Evolutionary conservation across 1,140 invertebrate species (phyloP).

Genomic region (Yoshiicerus persimilis): DNA sequence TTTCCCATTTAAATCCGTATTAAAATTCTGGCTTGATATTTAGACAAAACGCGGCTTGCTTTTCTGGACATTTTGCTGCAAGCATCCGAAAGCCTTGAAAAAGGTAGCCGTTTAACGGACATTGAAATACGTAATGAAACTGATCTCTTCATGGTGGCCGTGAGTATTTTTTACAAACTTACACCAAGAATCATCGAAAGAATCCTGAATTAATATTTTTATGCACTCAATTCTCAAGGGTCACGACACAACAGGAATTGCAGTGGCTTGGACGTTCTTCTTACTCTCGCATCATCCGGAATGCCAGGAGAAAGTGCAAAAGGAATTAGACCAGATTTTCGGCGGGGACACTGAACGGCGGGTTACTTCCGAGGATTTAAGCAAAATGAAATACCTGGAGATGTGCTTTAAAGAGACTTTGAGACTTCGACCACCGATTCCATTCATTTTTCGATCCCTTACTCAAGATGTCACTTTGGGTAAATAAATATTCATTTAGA

Average conservation of each 20-base stretch:
- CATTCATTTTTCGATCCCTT: slow-evolving; percentile 59
- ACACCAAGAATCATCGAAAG: too few species aligned
- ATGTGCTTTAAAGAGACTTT: slow-evolving; percentile 66
- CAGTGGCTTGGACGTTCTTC: slow-evolving; percentile 62
- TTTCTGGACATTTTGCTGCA: slow-evolving; percentile 75
- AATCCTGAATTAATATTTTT: background rate
- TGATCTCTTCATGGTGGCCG: slow-evolving; percentile 68
- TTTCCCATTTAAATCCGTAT: too few species aligned
- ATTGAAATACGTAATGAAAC: slow-evolving; percentile 77
- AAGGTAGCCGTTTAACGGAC: slow-evolving; percentile 59
- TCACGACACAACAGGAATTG: slow-evolving; percentile 74
- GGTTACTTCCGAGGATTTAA: slow-evolving; percentile 56
- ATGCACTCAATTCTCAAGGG: slow-evolving; percentile 47
- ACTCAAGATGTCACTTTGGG: slow-evolving; percentile 54
- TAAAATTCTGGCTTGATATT: too few species aligned
- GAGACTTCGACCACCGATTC: slow-evolving; percentile 66
- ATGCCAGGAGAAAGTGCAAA: slow-evolving; percentile 58
- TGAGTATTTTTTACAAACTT: too few species aligned
- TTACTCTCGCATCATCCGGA: slow-evolving; percentile 63
- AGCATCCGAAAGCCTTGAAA: slow-evolving; percentile 59
- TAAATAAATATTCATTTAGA: slow-evolving; percentile 40
- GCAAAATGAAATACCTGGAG: slow-evolving; percentile 64
- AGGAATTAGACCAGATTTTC: slow-evolving; percentile 53
- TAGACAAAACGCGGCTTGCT: slow-evolving; percentile 55
- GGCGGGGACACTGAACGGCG: slow-evolving; percentile 47